Conservation (phyloP, 2,113 vertebrate species). For the Pelobates fuscus region DNA sequence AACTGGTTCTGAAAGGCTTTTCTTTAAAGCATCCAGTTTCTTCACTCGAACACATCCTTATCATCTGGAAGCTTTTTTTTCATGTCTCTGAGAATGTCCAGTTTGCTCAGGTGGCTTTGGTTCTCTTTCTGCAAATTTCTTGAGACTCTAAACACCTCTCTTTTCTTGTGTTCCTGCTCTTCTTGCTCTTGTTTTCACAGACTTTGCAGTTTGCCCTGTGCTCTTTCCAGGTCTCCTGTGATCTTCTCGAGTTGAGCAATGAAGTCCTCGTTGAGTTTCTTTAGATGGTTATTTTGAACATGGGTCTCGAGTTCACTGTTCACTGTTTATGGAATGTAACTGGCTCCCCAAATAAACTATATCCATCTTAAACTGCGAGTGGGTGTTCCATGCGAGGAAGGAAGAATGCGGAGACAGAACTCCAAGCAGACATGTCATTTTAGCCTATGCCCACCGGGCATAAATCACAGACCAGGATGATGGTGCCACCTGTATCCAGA, state of each 20-base stretch:
- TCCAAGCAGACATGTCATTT: too few relatives aligned
- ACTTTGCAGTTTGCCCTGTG: constrained; percentile 67
- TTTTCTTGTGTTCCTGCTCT: constrained; percentile 75
- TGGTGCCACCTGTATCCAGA: too few relatives aligned
- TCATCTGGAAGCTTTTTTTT: constrained; percentile 90
- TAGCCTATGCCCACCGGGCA: too few relatives aligned
- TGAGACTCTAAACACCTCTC: constrained; percentile 84
- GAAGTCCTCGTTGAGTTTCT: constrained; percentile 78
- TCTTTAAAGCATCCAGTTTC: constrained; percentile 81
- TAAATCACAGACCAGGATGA: too few relatives aligned
- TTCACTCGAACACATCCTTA: constrained; percentile 80
- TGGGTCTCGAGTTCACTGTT: constrained; percentile 77
- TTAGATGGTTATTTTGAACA: constrained; percentile 76
- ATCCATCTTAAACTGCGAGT: too few relatives aligned
- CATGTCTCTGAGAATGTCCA: constrained; percentile 94
- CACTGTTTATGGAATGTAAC: constrained; percentile 68
- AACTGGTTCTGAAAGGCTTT: constrained; percentile 58
- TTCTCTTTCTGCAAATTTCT: constrained; percentile 96
- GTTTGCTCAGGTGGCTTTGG: constrained; percentile 85
- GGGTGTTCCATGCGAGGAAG: too few relatives aligned
- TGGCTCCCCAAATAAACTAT: constrained; percentile 83
- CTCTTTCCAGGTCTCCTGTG: constrained; percentile 75
- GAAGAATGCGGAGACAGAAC: too few relatives aligned
- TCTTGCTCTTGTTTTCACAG: constrained; percentile 75
- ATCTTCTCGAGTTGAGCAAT: constrained; percentile 81